These are phyloP conservation scores for Pseudorhombus dupliciocellatus DNA, from an alignment of 2,113 vertebrate species.

Conservation along the genomic window DNA sequence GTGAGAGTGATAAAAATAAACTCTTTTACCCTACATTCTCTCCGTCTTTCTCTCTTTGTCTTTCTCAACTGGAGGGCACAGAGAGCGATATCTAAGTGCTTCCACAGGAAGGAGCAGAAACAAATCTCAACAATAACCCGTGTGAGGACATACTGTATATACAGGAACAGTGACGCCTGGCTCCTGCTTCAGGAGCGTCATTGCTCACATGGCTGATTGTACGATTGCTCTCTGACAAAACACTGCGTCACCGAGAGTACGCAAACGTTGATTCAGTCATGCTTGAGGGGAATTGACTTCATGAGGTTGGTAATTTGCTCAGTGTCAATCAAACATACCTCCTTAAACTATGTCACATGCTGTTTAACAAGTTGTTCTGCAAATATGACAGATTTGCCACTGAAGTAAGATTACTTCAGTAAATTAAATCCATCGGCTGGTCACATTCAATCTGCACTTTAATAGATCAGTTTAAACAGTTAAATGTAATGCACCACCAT, in stretches of 20 bases:
- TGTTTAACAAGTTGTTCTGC: not conserved
- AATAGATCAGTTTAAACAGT: too few relatives aligned
- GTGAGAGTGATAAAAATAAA: conserved; percentile 80
- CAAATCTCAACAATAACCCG: conserved; percentile 54
- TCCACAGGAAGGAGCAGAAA: conserved; percentile 47
- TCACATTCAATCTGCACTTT: not conserved
- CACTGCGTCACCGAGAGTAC: conserved; percentile 14
- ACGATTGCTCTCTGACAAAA: conserved; percentile 46
- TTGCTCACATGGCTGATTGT: conserved; percentile 19
- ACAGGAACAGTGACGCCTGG: conserved; percentile 10
- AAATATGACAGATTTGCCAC: not conserved
- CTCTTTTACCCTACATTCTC: conserved; percentile 78
- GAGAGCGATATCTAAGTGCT: conserved; percentile 69
- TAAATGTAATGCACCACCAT: too few relatives aligned
- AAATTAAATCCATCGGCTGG: not conserved
- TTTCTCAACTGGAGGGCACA: conserved; percentile 55
- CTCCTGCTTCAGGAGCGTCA: conserved; percentile 13
- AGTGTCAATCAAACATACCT: conserved; percentile 11
- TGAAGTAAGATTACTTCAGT: not conserved
- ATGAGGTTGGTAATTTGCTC: conserved; percentile 42
- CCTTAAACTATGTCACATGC: not conserved
- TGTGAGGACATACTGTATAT: conserved; percentile 18
- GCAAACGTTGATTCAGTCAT: conserved; percentile 27
- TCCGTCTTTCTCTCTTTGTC: conserved; percentile 52
- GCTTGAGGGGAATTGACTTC: conserved; percentile 26